phyloP scores from a whole-genome alignment of 2,888 invertebrate genomes.

The Fragum fragum region DNA sequence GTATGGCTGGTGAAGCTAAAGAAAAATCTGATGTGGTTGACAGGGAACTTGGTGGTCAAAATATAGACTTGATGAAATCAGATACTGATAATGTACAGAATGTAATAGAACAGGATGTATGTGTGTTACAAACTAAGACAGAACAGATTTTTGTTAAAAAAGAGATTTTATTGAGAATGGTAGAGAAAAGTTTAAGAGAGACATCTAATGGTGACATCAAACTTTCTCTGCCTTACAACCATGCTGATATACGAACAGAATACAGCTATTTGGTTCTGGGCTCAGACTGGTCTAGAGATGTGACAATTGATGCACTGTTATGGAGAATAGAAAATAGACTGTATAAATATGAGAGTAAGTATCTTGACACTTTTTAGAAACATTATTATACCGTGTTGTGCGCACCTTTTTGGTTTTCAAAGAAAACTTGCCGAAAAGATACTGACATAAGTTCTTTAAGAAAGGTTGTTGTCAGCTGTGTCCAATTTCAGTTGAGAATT shows the following conservation, averaged over 20 bases:
- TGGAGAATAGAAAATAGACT: constrained; percentile 47
- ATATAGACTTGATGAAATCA: not conserved
- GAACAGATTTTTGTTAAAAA: not conserved
- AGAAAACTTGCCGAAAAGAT: no score
- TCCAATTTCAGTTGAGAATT: no score
- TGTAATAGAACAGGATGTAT: not conserved
- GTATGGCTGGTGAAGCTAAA: not conserved
- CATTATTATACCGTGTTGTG: no score
- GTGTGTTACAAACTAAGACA: not conserved
- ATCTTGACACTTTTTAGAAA: no score
- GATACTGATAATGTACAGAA: not conserved
- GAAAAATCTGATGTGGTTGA: not conserved
- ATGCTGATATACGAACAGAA: not conserved
- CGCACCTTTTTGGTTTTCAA: no score
- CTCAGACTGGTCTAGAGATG: constrained; percentile 33
- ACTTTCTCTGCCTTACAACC: not conserved
- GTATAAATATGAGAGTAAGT: constrained; percentile 35
- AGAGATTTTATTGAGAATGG: not conserved
- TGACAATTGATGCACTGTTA: constrained; percentile 37
- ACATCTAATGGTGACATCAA: not conserved
- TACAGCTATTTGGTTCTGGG: not conserved
- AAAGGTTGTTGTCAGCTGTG: no score
- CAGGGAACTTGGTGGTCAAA: not conserved
- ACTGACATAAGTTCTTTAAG: no score
- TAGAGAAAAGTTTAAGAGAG: not conserved